Conservation (phyloP, 1,140 invertebrate species). For the Meloidogyne floridensis region DNA sequence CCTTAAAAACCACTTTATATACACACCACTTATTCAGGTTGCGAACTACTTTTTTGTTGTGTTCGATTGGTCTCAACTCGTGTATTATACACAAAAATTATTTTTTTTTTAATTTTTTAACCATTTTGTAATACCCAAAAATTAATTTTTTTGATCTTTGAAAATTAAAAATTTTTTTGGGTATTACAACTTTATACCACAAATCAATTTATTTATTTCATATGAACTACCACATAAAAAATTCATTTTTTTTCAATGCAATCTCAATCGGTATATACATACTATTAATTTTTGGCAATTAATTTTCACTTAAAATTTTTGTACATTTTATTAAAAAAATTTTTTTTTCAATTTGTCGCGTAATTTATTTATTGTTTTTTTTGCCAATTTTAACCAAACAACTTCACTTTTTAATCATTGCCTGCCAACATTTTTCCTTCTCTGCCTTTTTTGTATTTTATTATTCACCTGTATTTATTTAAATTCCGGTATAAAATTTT, state of each 20-base stretch:
- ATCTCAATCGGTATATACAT: not conserved
- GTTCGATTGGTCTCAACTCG: slow-evolving; percentile 8
- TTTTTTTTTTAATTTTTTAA: not conserved
- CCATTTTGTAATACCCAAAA: not conserved
- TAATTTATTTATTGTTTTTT: not conserved
- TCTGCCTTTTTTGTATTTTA: not conserved
- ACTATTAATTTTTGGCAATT: slow-evolving; percentile 9
- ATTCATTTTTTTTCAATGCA: not conserved
- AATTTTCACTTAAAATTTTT: not conserved
- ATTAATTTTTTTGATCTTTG: not conserved
- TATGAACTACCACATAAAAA: not conserved
- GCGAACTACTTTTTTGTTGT: not conserved
- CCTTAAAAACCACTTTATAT: not conserved
- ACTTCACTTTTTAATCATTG: not conserved
- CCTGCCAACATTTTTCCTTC: not conserved
- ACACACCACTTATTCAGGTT: not conserved
- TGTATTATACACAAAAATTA: not conserved
- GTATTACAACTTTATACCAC: not conserved
- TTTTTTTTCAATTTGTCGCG: not conserved
- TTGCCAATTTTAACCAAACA: not conserved
- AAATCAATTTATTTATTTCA: not conserved
- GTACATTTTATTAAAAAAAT: not conserved
- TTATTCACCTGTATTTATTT: not conserved
- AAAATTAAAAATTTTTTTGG: not conserved
- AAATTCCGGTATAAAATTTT: slow-evolving; percentile 7